These are phyloP conservation scores for Tetragnatha montana DNA, from an alignment of 2,888 invertebrate genomes.

Conservation along the genomic window DNA sequence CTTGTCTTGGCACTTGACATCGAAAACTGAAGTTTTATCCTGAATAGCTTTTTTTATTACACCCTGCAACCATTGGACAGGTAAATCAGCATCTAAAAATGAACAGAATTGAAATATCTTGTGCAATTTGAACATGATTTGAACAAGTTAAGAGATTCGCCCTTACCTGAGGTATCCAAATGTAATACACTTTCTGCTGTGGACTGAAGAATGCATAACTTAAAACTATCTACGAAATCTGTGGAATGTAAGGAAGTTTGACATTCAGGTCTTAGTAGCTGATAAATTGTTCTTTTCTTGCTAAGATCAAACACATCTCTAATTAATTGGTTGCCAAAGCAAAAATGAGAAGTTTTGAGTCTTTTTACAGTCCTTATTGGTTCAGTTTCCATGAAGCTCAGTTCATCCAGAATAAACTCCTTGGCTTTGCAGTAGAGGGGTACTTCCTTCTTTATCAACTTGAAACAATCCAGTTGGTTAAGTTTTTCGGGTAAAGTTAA, in stretches of 20 bases:
- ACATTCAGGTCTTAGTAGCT: not conserved
- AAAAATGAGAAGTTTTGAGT: not conserved
- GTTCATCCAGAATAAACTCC: slow-evolving; percentile 41
- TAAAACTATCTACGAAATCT: not conserved
- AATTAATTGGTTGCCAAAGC: not conserved
- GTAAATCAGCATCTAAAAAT: slow-evolving; percentile 10
- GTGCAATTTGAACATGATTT: no score
- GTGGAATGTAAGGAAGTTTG: not conserved
- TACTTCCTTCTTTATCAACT: not conserved
- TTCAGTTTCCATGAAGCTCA: slow-evolving; percentile 30
- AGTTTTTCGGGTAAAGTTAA: slow-evolving; percentile 36
- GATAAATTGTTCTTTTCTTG: slow-evolving; percentile 21
- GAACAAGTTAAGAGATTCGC: not conserved
- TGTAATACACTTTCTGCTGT: slow-evolving; percentile 5
- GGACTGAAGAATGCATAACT: slow-evolving; percentile 11
- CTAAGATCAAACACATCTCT: slow-evolving; percentile 1
- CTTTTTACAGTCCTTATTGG: not conserved
- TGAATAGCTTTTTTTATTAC: not conserved
- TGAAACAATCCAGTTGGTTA: slow-evolving; percentile 16
- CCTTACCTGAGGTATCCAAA: not conserved
- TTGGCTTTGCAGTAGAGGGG: slow-evolving; percentile 48
- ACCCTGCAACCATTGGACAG: not conserved
- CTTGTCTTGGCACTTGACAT: slow-evolving; percentile 10
- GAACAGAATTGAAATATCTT: no score
- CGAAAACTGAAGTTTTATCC: not conserved